Evolutionary conservation across 2,797 vertebrate species (phyloP), one percentile per base, ranked within the genome.

Genomic region (Balearica regulorum): DNA sequence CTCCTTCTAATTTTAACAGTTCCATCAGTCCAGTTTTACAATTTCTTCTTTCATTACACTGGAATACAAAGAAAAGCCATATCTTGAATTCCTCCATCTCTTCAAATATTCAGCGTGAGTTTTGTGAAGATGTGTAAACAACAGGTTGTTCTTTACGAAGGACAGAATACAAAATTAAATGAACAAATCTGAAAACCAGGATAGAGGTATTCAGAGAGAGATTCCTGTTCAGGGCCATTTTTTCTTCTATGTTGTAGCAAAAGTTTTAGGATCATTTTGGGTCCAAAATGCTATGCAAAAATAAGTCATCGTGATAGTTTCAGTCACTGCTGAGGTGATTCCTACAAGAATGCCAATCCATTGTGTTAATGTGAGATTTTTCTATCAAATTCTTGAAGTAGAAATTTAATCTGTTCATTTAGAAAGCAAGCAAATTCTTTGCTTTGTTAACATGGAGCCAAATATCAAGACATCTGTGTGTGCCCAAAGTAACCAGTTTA

Each of bases 401-500:
- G 58, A 92, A 95, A 94, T 81, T 70, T 94, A 92, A 96, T 94
- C 79, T 55, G 4, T 43, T 83, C 73, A 8, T 86, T 96, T 79
- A 54, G 24, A 58, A 5, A 84, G 17, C 21, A 82, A 65, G 29
- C 4, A 77, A 81, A 94, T 76, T 73, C 31, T 90, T 90, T 82
- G 48, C 85, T 95, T 97, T 95, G 25, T 97, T 95, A 73, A 8
- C 12, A 8, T 72, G 49, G 39, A 96, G 46, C 57, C 33, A 65
- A 89, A 64, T 88, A 60, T 69, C 44, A 35, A 73, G 62, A 73
- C 75, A 91, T 77, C 39, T 78, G 64, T 87, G 46, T 49, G n/a
- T 80, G 39, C 35, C 81, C 35, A 48, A n/a, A 25, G 46, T 58
- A 98, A 97, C 87, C 80, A 95, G 95, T 97, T 97, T 95, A 89